Conservation (phyloP, 2,888 invertebrate species). For the Cheilosia pagana region DNA sequence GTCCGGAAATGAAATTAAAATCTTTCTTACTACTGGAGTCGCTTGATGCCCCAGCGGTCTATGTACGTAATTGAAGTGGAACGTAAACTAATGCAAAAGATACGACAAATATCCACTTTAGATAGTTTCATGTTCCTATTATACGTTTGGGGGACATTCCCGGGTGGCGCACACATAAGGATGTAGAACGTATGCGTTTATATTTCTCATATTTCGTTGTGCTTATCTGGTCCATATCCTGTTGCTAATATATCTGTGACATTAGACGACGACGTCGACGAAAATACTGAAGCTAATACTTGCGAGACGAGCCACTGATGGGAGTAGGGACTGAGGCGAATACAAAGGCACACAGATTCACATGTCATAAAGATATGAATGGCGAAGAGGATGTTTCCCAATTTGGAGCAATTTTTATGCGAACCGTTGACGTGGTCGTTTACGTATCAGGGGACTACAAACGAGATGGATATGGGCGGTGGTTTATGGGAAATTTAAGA, state of each 20-base stretch:
- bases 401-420: slow-evolving; percentile 1
- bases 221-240: slow-evolving; percentile 36
- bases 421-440: background rate
- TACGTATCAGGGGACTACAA: slow-evolving; percentile 4
- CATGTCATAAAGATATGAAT: slow-evolving; percentile 5
- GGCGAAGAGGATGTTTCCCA: slow-evolving; percentile 14
- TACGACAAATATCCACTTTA: slow-evolving; percentile 36
- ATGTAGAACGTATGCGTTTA: slow-evolving; percentile 34
- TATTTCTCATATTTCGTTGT: slow-evolving; percentile 34
- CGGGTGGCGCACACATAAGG: slow-evolving; percentile 7
- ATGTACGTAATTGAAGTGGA: slow-evolving; percentile 53
- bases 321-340: background rate
- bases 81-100: slow-evolving; percentile 43
- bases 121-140: slow-evolving; percentile 29
- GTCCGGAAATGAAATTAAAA: slow-evolving; percentile 42
- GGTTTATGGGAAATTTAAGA: background rate
- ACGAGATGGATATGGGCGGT: background rate
- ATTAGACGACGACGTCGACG: background rate
- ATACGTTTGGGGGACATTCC: slow-evolving; percentile 17
- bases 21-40: slow-evolving; percentile 17
- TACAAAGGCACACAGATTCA: slow-evolving; percentile 5
- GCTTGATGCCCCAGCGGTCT: slow-evolving; percentile 20
- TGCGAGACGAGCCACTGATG: background rate
- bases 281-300: slow-evolving; percentile 9
- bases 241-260: slow-evolving; percentile 10